phyloP scores from a whole-genome alignment of 2,888 invertebrate genomes.

The Priocnemis perturbator region DNA sequence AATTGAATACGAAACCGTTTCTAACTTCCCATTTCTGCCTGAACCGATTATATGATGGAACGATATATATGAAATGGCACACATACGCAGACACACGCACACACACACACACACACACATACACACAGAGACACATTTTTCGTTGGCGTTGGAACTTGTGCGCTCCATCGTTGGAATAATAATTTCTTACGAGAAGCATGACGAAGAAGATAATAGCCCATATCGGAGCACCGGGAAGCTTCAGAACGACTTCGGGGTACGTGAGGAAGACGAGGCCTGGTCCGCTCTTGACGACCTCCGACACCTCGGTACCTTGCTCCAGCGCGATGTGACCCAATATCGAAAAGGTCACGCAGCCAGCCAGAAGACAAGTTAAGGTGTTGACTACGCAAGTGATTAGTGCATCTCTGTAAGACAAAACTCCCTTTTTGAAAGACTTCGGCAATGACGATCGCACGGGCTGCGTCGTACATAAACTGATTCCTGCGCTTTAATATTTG shows the following conservation, averaged over 20 bases:
- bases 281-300: conserved; percentile 79
- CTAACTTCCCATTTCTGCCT: background rate
- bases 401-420: conserved; percentile 79
- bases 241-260: conserved; percentile 85
- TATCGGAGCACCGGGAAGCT: conserved; percentile 82
- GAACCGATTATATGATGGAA: too few relatives aligned
- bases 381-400: conserved; percentile 84
- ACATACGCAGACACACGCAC: too few relatives aligned
- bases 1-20: background rate
- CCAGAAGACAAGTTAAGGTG: conserved; percentile 83
- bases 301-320: conserved; percentile 76
- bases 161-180: conserved; percentile 24
- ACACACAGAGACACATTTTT: background rate
- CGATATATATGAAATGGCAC: too few relatives aligned
- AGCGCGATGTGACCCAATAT: conserved; percentile 84
- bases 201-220: conserved; percentile 86
- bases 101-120: background rate
- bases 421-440: conserved; percentile 42
- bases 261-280: conserved; percentile 86
- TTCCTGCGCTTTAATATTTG: conserved; percentile 5
- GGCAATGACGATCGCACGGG: conserved; percentile 16
- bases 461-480: conserved; percentile 19
- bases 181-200: conserved; percentile 80
- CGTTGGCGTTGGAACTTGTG: conserved; percentile 5
- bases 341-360: conserved; percentile 86